phyloP scores from a whole-genome alignment of 1,140 invertebrate species.

The Musca domestica region DNA sequence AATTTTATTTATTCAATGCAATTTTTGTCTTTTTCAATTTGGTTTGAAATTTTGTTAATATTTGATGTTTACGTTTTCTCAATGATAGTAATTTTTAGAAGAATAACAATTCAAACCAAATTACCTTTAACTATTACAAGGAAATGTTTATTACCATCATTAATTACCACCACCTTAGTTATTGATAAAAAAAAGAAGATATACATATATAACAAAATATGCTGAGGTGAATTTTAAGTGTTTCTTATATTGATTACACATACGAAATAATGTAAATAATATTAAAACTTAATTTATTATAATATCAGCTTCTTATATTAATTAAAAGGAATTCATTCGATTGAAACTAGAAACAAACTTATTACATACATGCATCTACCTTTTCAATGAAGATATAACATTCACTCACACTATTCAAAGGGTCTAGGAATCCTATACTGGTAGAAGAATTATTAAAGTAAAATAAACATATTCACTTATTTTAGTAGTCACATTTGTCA shows the following conservation, averaged over 20 bases:
- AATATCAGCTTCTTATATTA: too few species aligned
- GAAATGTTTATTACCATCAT: conserved; percentile 9
- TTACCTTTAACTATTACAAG: conserved; percentile 1
- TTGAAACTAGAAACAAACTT: too few species aligned
- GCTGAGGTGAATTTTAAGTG: conserved; percentile 6
- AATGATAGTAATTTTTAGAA: background rate
- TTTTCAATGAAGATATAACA: too few species aligned
- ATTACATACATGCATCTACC: too few species aligned
- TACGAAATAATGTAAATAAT: too few species aligned
- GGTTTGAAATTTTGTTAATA: background rate
- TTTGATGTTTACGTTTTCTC: background rate
- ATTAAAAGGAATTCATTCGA: too few species aligned
- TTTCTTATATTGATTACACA: conserved; percentile 9
- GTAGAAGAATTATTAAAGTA: too few species aligned
- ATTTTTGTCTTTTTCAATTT: background rate
- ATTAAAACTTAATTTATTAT: too few species aligned
- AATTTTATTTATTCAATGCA: background rate
- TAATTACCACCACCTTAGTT: conserved; percentile 2
- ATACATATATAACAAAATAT: background rate
- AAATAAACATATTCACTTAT: too few species aligned
- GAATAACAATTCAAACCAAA: conserved; percentile 3
- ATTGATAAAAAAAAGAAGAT: background rate
- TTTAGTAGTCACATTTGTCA: too few species aligned
- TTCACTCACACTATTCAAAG: too few species aligned
- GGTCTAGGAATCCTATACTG: too few species aligned